Base-by-base conservation (phyloP, 1,140 invertebrate genomes). In the Patella vulgata region DNA sequence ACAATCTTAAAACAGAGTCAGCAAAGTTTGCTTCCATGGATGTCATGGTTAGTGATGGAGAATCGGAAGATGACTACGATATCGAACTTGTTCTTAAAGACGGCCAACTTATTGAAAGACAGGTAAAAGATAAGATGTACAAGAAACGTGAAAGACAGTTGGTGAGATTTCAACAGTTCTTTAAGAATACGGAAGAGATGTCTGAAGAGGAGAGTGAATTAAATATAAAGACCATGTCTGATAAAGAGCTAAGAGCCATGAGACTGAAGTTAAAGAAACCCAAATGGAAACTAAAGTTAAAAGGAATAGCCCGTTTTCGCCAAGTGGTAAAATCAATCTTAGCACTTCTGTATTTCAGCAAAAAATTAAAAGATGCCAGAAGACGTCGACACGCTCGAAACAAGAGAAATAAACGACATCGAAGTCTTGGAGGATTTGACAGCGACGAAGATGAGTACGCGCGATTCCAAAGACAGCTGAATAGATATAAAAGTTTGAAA, bases 191-290 rank as follows among this genome's bases (percentile, higher is more conserved):
- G n/a, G 23, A 46, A 9, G 43, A 23, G n/a, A n/a, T n/a, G 8
- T n/a, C 17, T 9, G 17, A n/a, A 9, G 43, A 46, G 43, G 23
- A 23, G 6, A n/a, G n/a, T n/a, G 17, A 46, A 6, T 46, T 5
- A 6, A n/a, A 19, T 9, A 9, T 27, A 50, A 12, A 21, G 11
- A 27, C 21, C 14, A 14, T 50, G 47, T 23, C 47, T 23, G 21
- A 27, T 14, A 50, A 21, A 50, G 47, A 50, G 27, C 21, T 50
- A 5, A 21, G 47, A 21, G 47, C 47, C 6, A 14, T 50, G 23
- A 59, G 63, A 47, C 42, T 65, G 1, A 65, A 65, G 19, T 40
- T 65, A 30, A 59, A 47, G 52, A 59, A 59, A 39, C 54, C 58
- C 44, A 56, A 65, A 30, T 52, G 30, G 39, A 39, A 30, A 25